These are phyloP conservation scores for Melanotaenia trifasciata DNA, from an alignment of 2,797 vertebrate species.

Conservation along the genomic window DNA sequence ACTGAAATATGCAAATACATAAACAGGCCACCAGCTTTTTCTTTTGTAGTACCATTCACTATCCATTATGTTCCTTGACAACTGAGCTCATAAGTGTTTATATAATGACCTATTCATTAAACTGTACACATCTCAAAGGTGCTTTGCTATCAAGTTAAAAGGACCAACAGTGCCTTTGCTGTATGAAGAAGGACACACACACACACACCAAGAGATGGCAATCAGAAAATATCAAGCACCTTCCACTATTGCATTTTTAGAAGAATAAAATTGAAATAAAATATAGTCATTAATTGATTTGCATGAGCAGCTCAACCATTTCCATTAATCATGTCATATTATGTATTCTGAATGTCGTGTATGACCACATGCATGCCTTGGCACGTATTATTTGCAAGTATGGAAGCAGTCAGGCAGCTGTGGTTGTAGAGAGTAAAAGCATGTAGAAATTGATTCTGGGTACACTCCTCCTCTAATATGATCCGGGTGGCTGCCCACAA, in stretches of 20 bases:
- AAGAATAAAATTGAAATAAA: not conserved
- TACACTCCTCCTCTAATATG: constrained; percentile 77
- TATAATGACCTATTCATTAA: constrained; percentile 66
- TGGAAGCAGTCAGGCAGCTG: constrained; percentile 73
- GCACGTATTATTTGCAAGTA: constrained; percentile 66
- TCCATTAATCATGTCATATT: constrained; percentile 68
- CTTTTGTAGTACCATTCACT: constrained; percentile 39
- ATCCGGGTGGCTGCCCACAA: constrained; percentile 81
- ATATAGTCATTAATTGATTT: constrained; percentile 42
- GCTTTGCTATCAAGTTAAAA: constrained; percentile 22
- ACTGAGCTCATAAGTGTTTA: constrained; percentile 49
- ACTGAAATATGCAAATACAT: constrained; percentile 29
- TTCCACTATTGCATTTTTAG: constrained; percentile 1
- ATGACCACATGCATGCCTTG: constrained; percentile 70
- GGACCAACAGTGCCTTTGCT: constrained; percentile 10
- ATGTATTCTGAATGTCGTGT: constrained; percentile 61
- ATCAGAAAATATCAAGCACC: constrained; percentile 5
- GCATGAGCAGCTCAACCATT: constrained; percentile 48
- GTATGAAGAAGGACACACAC: not conserved
- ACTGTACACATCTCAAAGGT: constrained; percentile 44
- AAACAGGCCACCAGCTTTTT: constrained; percentile 30
- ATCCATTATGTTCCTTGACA: constrained; percentile 38
- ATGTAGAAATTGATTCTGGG: constrained; percentile 81
- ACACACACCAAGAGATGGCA: not conserved
- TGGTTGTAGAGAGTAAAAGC: constrained; percentile 73